Percentiles rank a stretch among this genome's conserved stretches.
Evolutionary conservation across 2,797 vertebrate genomes (phyloP).

Genomic region (Xyrichtys novacula): DNA sequence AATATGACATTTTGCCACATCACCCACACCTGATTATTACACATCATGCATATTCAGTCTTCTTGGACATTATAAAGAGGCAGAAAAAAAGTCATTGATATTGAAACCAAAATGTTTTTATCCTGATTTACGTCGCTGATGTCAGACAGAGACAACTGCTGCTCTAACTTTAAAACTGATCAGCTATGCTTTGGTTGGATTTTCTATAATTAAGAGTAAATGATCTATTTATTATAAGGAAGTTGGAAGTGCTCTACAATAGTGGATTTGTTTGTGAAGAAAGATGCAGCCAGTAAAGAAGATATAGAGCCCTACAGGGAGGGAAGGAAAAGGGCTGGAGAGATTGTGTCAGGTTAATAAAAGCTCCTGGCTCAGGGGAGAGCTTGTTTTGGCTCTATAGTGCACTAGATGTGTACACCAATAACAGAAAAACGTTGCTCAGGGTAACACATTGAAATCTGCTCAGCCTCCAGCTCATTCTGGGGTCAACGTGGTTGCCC

Average conservation of each 20-base stretch:
- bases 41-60: too few species aligned
- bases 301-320: neutral
- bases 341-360: conserved; percentile 44
- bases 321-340: conserved; percentile 21
- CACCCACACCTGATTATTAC: too few species aligned
- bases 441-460: conserved; percentile 56
- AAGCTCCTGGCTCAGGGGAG: conserved; percentile 40
- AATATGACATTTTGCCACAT: too few species aligned
- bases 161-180: too few species aligned
- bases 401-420: conserved; percentile 15
- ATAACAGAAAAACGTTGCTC: conserved; percentile 46
- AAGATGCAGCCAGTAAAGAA: neutral
- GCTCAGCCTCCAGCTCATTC: conserved; percentile 53
- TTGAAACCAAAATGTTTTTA: too few species aligned
- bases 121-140: too few species aligned
- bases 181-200: too few species aligned
- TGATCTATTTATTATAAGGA: too few species aligned
- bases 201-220: too few species aligned
- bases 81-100: too few species aligned
- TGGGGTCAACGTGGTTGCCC: conserved; percentile 49
- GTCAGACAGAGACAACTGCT: too few species aligned
- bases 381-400: conserved; percentile 41
- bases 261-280: neutral
- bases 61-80: too few species aligned
- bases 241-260: conserved; percentile 1